A percentile compares a stretch with the other conserved stretches of the same genome.
These are phyloP conservation scores for Aldabrachelys gigantea DNA, from an alignment of 2,113 vertebrate genomes.

Conservation along the genomic window DNA sequence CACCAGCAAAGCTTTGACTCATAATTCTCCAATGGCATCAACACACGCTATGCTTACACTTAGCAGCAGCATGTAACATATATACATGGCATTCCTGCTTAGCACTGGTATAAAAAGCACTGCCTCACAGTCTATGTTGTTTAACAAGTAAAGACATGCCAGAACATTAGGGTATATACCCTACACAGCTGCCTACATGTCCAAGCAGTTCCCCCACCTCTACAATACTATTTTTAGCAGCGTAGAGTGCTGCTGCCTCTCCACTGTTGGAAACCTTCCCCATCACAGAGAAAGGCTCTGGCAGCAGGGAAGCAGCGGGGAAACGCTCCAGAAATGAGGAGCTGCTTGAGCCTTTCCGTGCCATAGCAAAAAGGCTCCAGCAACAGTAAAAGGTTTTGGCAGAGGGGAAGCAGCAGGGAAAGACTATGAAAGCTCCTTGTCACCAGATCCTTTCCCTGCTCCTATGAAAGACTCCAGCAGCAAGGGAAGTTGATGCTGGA, in stretches of 20 bases:
- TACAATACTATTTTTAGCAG: background rate
- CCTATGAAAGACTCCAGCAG: background rate
- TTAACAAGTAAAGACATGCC: background rate
- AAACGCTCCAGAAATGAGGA: background rate
- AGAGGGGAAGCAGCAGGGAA: background rate
- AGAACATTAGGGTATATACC: background rate
- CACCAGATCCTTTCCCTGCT: background rate
- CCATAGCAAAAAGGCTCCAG: background rate
- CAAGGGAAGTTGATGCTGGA: background rate
- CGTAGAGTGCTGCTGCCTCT: background rate
- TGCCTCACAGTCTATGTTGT: background rate
- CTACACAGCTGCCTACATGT: background rate
- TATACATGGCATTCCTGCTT: background rate
- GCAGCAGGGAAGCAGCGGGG: background rate
- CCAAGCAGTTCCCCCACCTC: background rate
- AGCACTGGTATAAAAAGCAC: background rate
- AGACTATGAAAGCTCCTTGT: background rate
- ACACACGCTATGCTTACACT: background rate
- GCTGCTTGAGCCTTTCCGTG: background rate
- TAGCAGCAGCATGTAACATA: background rate
- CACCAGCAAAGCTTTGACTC: background rate
- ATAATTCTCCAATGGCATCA: background rate
- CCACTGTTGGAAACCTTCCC: background rate
- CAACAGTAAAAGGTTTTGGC: background rate
- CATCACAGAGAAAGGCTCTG: background rate